Evolutionary conservation across 1,140 invertebrate genomes (phyloP), one percentile per base, ranked within the genome.

Genomic region (Bilobella aurantiaca): DNA sequence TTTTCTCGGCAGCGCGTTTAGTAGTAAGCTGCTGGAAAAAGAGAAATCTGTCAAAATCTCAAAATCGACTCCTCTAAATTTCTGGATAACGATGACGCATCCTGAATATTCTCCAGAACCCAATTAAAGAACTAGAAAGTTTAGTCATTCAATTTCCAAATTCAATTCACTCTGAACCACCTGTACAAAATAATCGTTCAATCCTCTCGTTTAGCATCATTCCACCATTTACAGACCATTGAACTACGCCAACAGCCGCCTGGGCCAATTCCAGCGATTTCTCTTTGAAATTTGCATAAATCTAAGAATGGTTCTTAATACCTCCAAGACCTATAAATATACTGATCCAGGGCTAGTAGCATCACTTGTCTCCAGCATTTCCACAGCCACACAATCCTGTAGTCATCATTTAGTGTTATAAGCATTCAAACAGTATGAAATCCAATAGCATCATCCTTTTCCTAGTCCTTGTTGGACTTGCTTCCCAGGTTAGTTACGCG

Each of bases 371-470:
- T 62, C 59, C 32, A 66, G 49, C 47, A n/a, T 49, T 62, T 62
- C 31, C 27, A 29, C 46, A 66, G 29, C 57, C 59, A 62, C 25
- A 5, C 3, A 62, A 18, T 29, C 16, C 5, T 14, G 3, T 12
- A 61, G 34, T 21, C 16, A 37, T 23, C 2, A 14, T 37, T 23
- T 62, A 47, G 16, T 37, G 30, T 46, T 42, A 25, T 34, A 3
- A 29, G 27, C 27, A 30, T 57, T 32, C 30, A 47, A 30, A 46
- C 1, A 67, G 47, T 37, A 69, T 69, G 65, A 56, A 69, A 31
- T 47, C 46, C 47, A 73, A 73, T 30, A 61, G 58, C 32, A n/a
- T 68, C n/a, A 18, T 67, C 25, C 47, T 72, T 42, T 23, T 70
- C 27, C 63, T 42, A 18, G 31, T 73, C 27, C 31, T 71, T 59